Evolutionary conservation across 2,113 vertebrate species (phyloP), one percentile per base, ranked within the genome.

Genomic region (Muntiacus muntjak): DNA sequence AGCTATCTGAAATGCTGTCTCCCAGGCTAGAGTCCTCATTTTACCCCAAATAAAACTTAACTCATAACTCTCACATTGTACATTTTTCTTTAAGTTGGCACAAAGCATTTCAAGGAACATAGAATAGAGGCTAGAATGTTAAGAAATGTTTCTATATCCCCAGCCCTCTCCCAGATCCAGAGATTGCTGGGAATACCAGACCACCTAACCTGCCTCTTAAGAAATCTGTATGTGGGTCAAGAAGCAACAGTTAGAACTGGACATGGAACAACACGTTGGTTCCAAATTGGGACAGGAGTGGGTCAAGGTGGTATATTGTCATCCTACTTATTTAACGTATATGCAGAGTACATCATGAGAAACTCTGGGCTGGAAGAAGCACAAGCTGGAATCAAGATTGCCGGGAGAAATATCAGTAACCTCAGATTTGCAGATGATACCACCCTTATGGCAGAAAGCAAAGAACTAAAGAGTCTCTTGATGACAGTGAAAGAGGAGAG

Each of bases 31-130:
- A 76, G 40, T 76, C 40, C 12, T 1, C 40, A 43, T 76, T 76
- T 76, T 76, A 43, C 40, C 71, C 40, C 40, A 76, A 76, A 43
- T 76, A 74, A 74, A 74, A 74, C 67, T 40, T 74, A 76, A 76
- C 71, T 76, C 36, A 26, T 14, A 76, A 26, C 71, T 43, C 23
- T 43, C 40, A 43, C 13, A 43, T 26, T 43, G 71, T 43, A 6
- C 23, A 76, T 15, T 76, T 76, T 76, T 26, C 12, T 76, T 25
- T 43, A 43, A 76, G 71, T 43, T 76, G 71, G 12, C 40, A 76
- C 40, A 97, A 92, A 94, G 33, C 28, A 85, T 94, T 97, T 74
- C 8, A 91, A 92, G 67, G 47, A n/a, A 36, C 52, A 85, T 8
- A 9, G 6, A 4, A 57, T n/a, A 79, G 13, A 96, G 87, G 55